A percentile compares a stretch with the other conserved stretches of the same genome.
Conservation (phyloP, 2,888 invertebrate genomes). For the Caenorhabditis drosophilae region DNA sequence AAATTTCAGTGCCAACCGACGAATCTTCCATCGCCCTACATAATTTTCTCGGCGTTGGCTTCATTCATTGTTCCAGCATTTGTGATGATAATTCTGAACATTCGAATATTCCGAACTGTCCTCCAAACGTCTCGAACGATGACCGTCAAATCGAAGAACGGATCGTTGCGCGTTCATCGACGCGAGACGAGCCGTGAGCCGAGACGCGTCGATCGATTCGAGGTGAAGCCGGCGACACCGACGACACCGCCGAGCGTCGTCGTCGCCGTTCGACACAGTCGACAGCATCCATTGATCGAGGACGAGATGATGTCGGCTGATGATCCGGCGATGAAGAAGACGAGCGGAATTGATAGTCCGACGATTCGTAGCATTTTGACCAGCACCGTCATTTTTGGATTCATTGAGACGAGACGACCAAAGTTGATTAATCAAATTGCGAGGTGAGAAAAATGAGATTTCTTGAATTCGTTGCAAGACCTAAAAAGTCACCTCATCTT, state of each 20-base stretch:
- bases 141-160: conserved; percentile 45
- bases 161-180: conserved; percentile 59
- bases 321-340: conserved; percentile 24
- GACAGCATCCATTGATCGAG: too few species aligned
- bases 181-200: conserved; percentile 24
- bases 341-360: conserved; percentile 23
- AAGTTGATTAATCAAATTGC: conserved; percentile 36
- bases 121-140: conserved; percentile 46
- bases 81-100: conserved; percentile 63
- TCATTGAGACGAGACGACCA: conserved; percentile 35
- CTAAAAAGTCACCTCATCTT: too few species aligned
- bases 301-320: too few species aligned
- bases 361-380: conserved; percentile 39
- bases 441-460: conserved; percentile 20
- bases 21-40: conserved; percentile 56
- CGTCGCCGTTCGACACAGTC: too few species aligned
- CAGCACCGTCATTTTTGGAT: conserved; percentile 43
- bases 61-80: conserved; percentile 66
- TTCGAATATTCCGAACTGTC: conserved; percentile 64
- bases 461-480: too few species aligned
- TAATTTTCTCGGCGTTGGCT: conserved; percentile 65
- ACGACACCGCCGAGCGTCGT: too few species aligned
- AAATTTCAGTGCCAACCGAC: conserved; percentile 54
- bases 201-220: too few species aligned
- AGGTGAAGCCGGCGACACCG: too few species aligned